These are phyloP conservation scores for Menidia beryllina DNA, from an alignment of 2,113 vertebrate species.

Conservation along the genomic window DNA sequence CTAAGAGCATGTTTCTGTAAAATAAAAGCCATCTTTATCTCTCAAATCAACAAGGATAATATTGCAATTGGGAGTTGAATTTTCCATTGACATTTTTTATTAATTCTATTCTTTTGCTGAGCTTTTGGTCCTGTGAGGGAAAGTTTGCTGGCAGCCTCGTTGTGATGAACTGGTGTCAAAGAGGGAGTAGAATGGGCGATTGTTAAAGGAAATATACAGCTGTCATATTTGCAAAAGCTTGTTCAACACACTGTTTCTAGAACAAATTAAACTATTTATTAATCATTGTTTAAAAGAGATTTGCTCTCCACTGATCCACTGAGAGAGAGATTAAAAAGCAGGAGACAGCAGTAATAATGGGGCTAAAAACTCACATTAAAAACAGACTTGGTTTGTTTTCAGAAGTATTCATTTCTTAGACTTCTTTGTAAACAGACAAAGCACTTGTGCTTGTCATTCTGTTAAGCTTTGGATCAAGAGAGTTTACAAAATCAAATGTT, in stretches of 20 bases:
- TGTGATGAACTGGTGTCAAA: slow-evolving; percentile 82
- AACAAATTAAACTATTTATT: neutral
- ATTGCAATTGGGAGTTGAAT: slow-evolving; percentile 40
- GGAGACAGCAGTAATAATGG: slow-evolving; percentile 33
- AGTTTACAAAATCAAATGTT: slow-evolving; percentile 50
- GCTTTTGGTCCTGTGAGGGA: slow-evolving; percentile 42
- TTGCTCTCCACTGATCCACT: slow-evolving; percentile 15
- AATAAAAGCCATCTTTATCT: slow-evolving; percentile 40
- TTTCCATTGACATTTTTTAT: slow-evolving; percentile 47
- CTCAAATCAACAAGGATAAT: slow-evolving; percentile 35
- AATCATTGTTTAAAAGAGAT: neutral
- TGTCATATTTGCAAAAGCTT: slow-evolving; percentile 36
- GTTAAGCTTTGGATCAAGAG: slow-evolving; percentile 12
- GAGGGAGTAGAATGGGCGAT: slow-evolving; percentile 70
- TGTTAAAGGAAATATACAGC: slow-evolving; percentile 25
- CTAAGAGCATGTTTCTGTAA: slow-evolving; percentile 17
- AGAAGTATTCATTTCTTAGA: slow-evolving; percentile 35
- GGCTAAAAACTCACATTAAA: slow-evolving; percentile 55
- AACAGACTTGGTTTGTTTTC: slow-evolving; percentile 39
- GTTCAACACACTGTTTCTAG: slow-evolving; percentile 1
- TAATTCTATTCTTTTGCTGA: slow-evolving; percentile 53
- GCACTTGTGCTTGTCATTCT: slow-evolving; percentile 37
- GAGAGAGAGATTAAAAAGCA: slow-evolving; percentile 26
- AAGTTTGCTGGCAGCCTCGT: slow-evolving; percentile 58
- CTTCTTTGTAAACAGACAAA: slow-evolving; percentile 43